Percentiles rank a stretch among this genome's conserved stretches.
Evolutionary conservation across 2,113 vertebrate species (phyloP).

Genomic region (Chloroceryle aenea): DNA sequence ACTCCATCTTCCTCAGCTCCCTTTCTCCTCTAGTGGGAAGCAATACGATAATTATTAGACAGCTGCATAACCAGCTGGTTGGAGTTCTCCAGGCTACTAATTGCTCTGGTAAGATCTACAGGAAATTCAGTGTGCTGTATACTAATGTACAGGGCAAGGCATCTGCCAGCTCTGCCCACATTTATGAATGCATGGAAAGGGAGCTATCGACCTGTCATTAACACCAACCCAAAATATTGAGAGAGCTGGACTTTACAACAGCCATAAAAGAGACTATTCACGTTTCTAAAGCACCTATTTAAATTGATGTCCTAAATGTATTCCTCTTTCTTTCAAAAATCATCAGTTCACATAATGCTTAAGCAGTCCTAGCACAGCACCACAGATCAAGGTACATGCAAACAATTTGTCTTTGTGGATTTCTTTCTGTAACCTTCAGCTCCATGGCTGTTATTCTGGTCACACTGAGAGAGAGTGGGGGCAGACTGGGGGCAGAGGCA

Average conservation of each 20-base stretch:
- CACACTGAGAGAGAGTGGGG: not conserved
- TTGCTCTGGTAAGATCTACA: not conserved
- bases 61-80: constrained; percentile 68
- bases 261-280: not conserved
- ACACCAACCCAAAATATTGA: not conserved
- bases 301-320: not conserved
- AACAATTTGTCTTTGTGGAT: not conserved
- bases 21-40: not conserved
- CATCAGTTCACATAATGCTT: not conserved
- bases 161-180: constrained; percentile 12
- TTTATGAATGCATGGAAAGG: not conserved
- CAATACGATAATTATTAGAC: constrained; percentile 38
- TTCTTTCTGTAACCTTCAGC: not conserved
- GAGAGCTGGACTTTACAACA: not conserved
- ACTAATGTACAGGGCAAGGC: not conserved
- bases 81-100: constrained; percentile 45
- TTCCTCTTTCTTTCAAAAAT: not conserved
- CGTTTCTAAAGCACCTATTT: not conserved
- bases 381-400: not conserved
- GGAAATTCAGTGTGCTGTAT: not conserved
- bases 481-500: not conserved
- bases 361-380: not conserved
- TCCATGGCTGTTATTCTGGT: not conserved
- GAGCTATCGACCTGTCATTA: not conserved
- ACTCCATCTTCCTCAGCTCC: not conserved